Conservation (phyloP, 1,140 invertebrate species). For the Drosophila tsacasi region DNA sequence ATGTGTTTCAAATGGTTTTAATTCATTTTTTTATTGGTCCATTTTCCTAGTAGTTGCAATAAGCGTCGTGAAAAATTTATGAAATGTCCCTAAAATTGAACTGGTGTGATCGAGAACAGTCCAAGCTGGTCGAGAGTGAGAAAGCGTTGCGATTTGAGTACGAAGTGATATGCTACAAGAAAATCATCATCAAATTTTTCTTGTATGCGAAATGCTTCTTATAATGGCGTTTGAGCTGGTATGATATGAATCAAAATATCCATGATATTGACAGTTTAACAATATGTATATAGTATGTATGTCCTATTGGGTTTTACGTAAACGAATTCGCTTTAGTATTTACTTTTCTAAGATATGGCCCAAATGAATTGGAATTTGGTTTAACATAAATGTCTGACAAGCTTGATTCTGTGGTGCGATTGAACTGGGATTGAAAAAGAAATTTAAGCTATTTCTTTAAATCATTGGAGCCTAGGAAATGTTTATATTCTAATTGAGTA, state of each 20-base stretch:
- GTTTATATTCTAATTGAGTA: background rate
- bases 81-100: background rate
- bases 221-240: conserved; percentile 28
- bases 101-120: background rate
- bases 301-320: background rate
- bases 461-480: background rate
- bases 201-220: background rate
- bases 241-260: conserved; percentile 64
- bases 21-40: conserved; percentile 62
- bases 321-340: background rate
- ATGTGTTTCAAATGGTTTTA: conserved; percentile 35
- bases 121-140: conserved; percentile 4
- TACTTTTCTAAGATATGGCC: background rate
- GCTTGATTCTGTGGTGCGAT: background rate
- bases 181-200: background rate
- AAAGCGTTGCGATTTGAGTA: conserved; percentile 10
- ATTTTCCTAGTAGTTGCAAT: conserved; percentile 39
- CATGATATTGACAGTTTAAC: conserved; percentile 47
- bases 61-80: background rate
- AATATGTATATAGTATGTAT: background rate
- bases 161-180: conserved; percentile 19
- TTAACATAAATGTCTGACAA: too few relatives aligned
- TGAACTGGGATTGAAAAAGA: background rate
- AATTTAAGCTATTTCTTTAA: background rate
- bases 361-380: background rate